Evolutionary conservation across 2,888 invertebrate genomes (phyloP), one percentile per base, ranked within the genome.

Genomic region (Eugnorisma glareosa): DNA sequence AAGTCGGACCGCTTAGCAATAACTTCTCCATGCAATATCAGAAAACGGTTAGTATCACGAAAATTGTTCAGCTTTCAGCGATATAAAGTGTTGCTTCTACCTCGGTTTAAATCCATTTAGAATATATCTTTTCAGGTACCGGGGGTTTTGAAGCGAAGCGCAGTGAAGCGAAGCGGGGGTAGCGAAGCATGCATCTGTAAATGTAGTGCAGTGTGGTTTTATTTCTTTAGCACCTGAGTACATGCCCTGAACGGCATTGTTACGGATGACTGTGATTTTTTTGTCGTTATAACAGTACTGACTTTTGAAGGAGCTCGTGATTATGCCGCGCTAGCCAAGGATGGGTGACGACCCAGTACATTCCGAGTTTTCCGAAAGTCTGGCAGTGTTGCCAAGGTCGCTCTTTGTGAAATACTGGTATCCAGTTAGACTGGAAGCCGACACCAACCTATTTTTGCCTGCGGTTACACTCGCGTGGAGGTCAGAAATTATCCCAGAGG

Each of bases 41-140:
- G 81, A 85, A 87, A 88, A 85, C 81, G 82, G 83, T 88, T 85
- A 79, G 78, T 83, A 80, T 83, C 81, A 70, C 79, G 83, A 83
- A 87, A 88, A 86, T 79, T 78, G 84, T 84, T 82, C 82, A 76
- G 83, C 81, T 88, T 86, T 87, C 88, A 87, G 35, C 83, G 61
- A 59, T 75, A 86, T 89, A 82, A 87, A 89, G 88, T 79, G 85
- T 85, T 83, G 81, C 79, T 72, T 75, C 79, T 83, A 75, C 81
- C 77, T 79, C 81, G 78, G 78, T 82, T 86, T 83, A 89, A 88
- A 88, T 88, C 85, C 79, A 83, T 89, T 88, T 88, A 82, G 88
- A 88, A 89, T 84, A 87, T 89, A 89, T 86, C 81, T 86, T 77
- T 78, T 83, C 81, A 84, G 83, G 77, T 82, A 75, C 73, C 67